Evolutionary conservation across 2,797 vertebrate genomes (phyloP).

Genomic region (Pseudochirops corinnae): DNA sequence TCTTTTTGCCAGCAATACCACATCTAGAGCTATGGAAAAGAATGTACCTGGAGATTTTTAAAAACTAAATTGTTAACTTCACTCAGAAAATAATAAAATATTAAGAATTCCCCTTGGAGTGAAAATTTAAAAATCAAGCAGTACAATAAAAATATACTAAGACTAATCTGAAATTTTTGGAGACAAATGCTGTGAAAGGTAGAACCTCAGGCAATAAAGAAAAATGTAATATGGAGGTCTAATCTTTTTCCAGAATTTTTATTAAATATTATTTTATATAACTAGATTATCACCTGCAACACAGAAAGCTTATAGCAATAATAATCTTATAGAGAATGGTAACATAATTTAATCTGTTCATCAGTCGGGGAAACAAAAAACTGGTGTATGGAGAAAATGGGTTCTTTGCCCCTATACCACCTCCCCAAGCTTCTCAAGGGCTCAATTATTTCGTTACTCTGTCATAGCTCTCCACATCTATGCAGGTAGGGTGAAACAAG

Average conservation of each 20-base stretch:
- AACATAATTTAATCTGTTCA: conserved; percentile 18
- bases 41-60: neutral
- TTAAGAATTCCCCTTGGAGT: conserved; percentile 30
- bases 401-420: neutral
- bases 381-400: neutral
- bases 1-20: neutral
- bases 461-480: neutral
- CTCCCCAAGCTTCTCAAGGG: neutral
- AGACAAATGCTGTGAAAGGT: conserved; percentile 38
- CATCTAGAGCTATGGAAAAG: neutral
- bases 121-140: conserved; percentile 33
- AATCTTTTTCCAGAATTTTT: conserved; percentile 36
- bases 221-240: neutral
- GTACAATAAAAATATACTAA: conserved; percentile 37
- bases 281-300: neutral
- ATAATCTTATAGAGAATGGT: conserved; percentile 36
- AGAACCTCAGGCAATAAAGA: neutral
- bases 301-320: neutral
- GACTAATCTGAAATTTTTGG: conserved; percentile 37
- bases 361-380: neutral
- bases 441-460: neutral
- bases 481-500: conserved; percentile 26
- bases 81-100: conserved; percentile 39
- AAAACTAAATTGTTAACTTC: neutral
- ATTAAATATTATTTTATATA: conserved; percentile 33